Evolutionary conservation across 2,888 invertebrate genomes (phyloP), one percentile per base, ranked within the genome.

Genomic region (Melipona bicolor): DNA sequence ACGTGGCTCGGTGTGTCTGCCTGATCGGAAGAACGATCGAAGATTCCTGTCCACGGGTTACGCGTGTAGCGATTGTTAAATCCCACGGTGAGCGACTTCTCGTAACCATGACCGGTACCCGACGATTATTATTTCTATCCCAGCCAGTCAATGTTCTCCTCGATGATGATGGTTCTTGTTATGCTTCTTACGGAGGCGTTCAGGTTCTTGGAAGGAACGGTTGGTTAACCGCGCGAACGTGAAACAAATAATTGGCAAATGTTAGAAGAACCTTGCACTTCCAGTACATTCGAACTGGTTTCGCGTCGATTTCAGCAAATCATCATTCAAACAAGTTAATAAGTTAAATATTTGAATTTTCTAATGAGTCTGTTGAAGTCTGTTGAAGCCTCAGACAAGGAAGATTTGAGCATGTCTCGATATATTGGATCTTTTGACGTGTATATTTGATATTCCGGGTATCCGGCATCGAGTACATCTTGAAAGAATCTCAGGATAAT

Each of bases 1-100:
- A 86, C 85, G 85, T 84, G 85, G 81, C 69, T 9, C 69, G 69
- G 76, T 27, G 73, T 36, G 70, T 64, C 71, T 13, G 43, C 43
- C 9, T 6, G 19, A 84, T 83, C 83, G 76, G 83, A 64, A 21
- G 36, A 61, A 49, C 79, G 70, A 68, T 76, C 79, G 54, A 3
- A 62, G 75, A 79, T 75, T 79, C 75, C 79, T 61, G 84, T 76
- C 64, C 68, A 24, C 36, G 32, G 36, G 17, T 24, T 72, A 76
- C 84, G 79, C 84, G 84, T 76, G 83, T 54, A 68, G 5, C 72
- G 79, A 83, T 83, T 83, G 21, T 76, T 83, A 84, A 43, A 84
- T 79, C 62, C 27, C 32, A 5, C 59, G 69, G 32, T 15, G 79
- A 79, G 72, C 84, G 79, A 84, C 72, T 85, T 84, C 61, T 75